Evolutionary conservation across 2,888 invertebrate genomes (phyloP).

Genomic region (Atethmia centrago): DNA sequence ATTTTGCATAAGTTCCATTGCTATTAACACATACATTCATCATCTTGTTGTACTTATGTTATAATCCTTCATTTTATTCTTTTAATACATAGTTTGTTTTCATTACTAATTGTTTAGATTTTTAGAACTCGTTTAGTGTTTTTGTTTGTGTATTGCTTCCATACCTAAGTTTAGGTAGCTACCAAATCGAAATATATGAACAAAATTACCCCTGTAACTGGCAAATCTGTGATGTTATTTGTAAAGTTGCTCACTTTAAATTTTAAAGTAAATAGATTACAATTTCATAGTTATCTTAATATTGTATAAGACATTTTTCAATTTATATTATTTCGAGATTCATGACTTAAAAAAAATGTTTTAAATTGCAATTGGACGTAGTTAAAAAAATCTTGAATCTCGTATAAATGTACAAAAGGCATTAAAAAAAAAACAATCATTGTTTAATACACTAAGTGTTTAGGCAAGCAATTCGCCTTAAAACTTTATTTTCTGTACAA

Average conservation of each 20-base stretch:
- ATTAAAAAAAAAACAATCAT: slow-evolving; percentile 49
- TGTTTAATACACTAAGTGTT: slow-evolving; percentile 58
- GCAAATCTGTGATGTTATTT: slow-evolving; percentile 80
- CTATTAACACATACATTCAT: slow-evolving; percentile 73
- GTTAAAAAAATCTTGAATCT: slow-evolving; percentile 58
- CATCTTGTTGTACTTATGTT: slow-evolving; percentile 81
- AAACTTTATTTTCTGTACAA: slow-evolving; percentile 64
- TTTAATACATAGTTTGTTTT: slow-evolving; percentile 65
- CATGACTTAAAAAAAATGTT: slow-evolving; percentile 18
- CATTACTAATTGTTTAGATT: slow-evolving; percentile 56
- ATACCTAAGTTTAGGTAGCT: slow-evolving; percentile 54
- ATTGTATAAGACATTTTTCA: slow-evolving; percentile 41
- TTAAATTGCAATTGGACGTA: slow-evolving; percentile 29
- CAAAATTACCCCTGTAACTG: slow-evolving; percentile 56
- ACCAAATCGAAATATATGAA: slow-evolving; percentile 40
- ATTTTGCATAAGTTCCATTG: slow-evolving; percentile 77
- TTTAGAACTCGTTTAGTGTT: slow-evolving; percentile 57
- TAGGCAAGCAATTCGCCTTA: slow-evolving; percentile 40
- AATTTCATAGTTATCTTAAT: slow-evolving; percentile 66
- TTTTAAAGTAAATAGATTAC: slow-evolving; percentile 76
- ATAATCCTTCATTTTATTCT: slow-evolving; percentile 69
- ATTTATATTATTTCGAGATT: slow-evolving; percentile 36
- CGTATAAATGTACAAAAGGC: slow-evolving; percentile 55
- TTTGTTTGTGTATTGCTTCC: slow-evolving; percentile 60
- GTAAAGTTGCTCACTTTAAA: slow-evolving; percentile 86